Evolutionary conservation across 53 echinoderm and acorn worm species (phyloP).

Genomic region (Patiria pectinifera): DNA sequence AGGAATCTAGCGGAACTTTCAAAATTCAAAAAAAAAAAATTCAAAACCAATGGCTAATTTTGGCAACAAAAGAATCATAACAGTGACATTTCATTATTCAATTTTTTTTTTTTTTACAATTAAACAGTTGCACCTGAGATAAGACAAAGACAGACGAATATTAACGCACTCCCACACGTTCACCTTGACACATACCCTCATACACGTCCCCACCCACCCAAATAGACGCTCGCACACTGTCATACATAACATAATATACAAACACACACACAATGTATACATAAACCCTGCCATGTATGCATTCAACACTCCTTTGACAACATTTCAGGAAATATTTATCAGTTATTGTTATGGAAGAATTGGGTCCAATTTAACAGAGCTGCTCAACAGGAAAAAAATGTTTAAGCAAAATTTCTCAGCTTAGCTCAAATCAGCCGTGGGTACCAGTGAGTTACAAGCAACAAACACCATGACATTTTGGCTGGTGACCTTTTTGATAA

Average conservation of each 20-base stretch:
- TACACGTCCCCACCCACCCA: not conserved
- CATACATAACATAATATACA: conserved; percentile 20
- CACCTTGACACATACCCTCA: conserved; percentile 7
- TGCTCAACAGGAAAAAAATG: too few relatives aligned
- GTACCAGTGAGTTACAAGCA: too few relatives aligned
- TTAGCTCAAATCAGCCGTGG: too few relatives aligned
- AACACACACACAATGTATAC: not conserved
- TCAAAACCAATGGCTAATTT: conserved; percentile 35
- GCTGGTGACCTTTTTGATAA: too few relatives aligned
- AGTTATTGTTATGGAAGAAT: too few relatives aligned
- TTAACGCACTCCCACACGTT: conserved; percentile 23
- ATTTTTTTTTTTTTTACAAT: conserved; percentile 51
- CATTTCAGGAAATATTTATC: not conserved
- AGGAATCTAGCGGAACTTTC: not conserved
- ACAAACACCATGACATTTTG: too few relatives aligned
- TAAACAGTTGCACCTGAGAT: conserved; percentile 62
- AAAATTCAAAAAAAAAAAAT: not conserved
- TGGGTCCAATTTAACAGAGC: too few relatives aligned
- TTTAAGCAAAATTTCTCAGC: too few relatives aligned
- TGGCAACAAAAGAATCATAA: conserved; percentile 44
- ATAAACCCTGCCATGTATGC: conserved; percentile 10
- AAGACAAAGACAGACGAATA: conserved; percentile 67
- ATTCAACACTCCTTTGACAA: not conserved
- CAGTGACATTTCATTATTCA: conserved; percentile 47
- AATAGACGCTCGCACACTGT: not conserved